A percentile compares a stretch with the other conserved stretches of the same genome.
phyloP scores from a whole-genome alignment of 2,113 vertebrate genomes.

The Pontoporia blainvillei region DNA sequence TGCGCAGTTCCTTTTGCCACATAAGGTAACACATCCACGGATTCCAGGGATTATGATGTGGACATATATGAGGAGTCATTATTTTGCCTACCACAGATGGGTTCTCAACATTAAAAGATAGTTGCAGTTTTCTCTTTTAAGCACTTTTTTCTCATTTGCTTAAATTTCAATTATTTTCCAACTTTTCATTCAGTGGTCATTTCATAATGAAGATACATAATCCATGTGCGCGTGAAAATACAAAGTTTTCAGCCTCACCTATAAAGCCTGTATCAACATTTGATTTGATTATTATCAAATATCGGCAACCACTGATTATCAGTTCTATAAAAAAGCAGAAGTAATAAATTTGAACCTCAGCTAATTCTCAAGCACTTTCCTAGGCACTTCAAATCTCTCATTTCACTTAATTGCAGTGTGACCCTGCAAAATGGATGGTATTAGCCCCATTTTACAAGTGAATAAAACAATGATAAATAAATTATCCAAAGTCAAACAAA shows the following conservation, averaged over 20 bases:
- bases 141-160: not conserved
- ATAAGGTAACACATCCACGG: not conserved
- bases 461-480: not conserved
- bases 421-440: not conserved
- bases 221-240: not conserved
- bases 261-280: not conserved
- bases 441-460: not conserved
- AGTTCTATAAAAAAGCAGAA: not conserved
- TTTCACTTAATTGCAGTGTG: not conserved
- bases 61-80: not conserved
- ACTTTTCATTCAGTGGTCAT: not conserved
- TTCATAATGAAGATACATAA: not conserved
- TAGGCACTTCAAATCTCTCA: not conserved
- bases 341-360: not conserved
- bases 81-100: not conserved
- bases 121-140: not conserved
- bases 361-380: not conserved
- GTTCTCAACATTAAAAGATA: not conserved
- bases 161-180: slow-evolving; percentile 12
- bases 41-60: not conserved
- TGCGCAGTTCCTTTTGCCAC: not conserved
- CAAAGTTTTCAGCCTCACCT: not conserved
- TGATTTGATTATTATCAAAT: not conserved
- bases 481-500: not conserved
- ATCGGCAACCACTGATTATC: not conserved